Base-by-base conservation (phyloP, 53 echinoderm and acorn worm genomes). In the Holothuria leucospilota region DNA sequence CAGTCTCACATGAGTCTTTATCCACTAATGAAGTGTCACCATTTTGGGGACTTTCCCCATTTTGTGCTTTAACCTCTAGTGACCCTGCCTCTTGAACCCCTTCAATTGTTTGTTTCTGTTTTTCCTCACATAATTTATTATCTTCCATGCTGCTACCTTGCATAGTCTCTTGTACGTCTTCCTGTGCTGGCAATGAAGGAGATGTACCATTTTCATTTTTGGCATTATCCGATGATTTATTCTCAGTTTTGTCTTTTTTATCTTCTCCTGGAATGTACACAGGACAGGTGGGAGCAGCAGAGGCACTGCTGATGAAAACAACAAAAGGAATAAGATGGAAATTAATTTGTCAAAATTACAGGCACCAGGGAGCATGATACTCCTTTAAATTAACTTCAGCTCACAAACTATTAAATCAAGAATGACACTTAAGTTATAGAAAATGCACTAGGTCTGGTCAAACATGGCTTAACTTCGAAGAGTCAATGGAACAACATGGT, bases 261-360 rank as follows among this genome's bases (percentile, higher is more conserved):
- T 74, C 58, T 20, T 89, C 84, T 70, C 69, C 90, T 25, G 91
- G 92, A 73, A 91, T 74, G 81, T 91, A 91, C 41, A 91, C 92
- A 62, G 88, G 92, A 71, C 92, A 91, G 25, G 49, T 82, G 42
- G 88, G 26, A 70, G 70, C 20, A 51, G 75, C 5, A 21, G 56
- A 18, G 18, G 56, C 56, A 56, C 56, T 56, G 56, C 8, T 56
- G 56, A 52, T 4, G 1, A 18, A 56, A 56, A 56, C 8, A 56
- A 56, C 0, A 56, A 18, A 18, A 16, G 18, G 8, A 56, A 16
- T 16, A 56, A 56, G 15, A 13, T 18, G 4, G 56, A 16, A 1
- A 56, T 56, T 16, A 56, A 18, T 10, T 16, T 16, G 18, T 16
- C 5, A 16, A 56, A 56, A 56, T 16, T 2, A 56, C 56, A 15